Evolutionary conservation across 2,888 invertebrate species (phyloP).

Genomic region (Hoplodrina ambigua): DNA sequence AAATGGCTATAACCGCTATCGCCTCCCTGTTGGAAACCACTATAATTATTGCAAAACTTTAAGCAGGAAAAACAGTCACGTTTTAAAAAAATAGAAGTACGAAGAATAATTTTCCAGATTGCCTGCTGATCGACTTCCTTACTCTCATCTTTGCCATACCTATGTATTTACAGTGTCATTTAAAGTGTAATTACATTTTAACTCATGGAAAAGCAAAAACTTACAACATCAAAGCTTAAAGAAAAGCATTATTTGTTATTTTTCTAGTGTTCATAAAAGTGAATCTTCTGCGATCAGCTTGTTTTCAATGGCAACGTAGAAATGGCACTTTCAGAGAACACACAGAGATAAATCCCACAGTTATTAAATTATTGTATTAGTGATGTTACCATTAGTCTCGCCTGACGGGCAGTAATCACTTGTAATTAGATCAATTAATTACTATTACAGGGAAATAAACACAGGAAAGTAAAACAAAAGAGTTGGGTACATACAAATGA

Average conservation of each 20-base stretch:
- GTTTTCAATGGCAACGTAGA: constrained; percentile 3
- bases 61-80: no score
- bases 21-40: not conserved
- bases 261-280: not conserved
- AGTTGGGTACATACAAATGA: not conserved
- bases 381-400: constrained; percentile 12
- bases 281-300: constrained; percentile 1
- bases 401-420: constrained; percentile 10
- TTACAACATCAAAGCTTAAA: no score
- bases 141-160: no score
- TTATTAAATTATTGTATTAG: constrained; percentile 21
- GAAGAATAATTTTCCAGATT: no score
- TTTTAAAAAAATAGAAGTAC: no score
- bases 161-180: no score
- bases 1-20: not conserved
- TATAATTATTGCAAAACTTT: not conserved
- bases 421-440: constrained; percentile 37
- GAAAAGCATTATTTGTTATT: no score
- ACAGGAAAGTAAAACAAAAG: constrained; percentile 23
- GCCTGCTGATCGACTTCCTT: no score
- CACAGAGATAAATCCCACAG: constrained; percentile 8
- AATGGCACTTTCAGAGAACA: constrained; percentile 32
- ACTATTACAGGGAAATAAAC: constrained; percentile 1
- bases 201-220: no score
- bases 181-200: no score